phyloP scores from a whole-genome alignment of 2,797 vertebrate species.

The Sebastiscus tertius region DNA sequence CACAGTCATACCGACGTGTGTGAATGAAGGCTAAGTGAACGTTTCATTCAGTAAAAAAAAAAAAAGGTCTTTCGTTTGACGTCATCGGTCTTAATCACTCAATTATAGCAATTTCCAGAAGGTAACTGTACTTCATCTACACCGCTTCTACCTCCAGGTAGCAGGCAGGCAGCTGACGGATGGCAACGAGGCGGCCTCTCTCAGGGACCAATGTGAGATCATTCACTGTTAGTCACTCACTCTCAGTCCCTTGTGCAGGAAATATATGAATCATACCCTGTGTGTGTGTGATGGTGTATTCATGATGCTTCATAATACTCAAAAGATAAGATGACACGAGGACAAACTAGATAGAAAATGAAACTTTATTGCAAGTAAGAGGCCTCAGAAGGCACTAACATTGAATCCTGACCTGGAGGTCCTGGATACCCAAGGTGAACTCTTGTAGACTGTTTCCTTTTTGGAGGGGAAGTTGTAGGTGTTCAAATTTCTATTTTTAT shows the following conservation, averaged over 20 bases:
- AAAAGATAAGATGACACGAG: not conserved
- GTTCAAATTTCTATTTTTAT: no score
- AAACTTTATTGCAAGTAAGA: not conserved
- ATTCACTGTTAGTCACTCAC: constrained; percentile 59
- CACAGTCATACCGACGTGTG: constrained; percentile 40
- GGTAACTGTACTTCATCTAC: constrained; percentile 40
- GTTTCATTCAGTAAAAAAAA: constrained; percentile 22
- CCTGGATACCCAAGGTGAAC: no score
- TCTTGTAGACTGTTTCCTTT: no score
- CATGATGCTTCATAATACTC: not conserved
- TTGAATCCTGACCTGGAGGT: no score
- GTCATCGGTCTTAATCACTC: constrained; percentile 64
- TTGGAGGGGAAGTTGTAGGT: no score
- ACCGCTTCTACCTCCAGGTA: constrained; percentile 46
- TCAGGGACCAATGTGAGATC: constrained; percentile 53
- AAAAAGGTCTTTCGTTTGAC: constrained; percentile 39
- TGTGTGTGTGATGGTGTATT: not conserved
- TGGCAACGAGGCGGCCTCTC: constrained; percentile 38
- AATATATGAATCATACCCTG: constrained; percentile 29
- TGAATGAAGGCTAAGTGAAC: constrained; percentile 39
- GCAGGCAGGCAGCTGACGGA: constrained; percentile 43
- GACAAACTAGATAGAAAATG: not conserved
- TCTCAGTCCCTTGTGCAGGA: not conserved
- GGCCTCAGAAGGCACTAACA: not conserved
- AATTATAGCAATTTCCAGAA: constrained; percentile 60